Conservation (phyloP, 2,113 vertebrate genomes). For the Propithecus coquereli region DNA sequence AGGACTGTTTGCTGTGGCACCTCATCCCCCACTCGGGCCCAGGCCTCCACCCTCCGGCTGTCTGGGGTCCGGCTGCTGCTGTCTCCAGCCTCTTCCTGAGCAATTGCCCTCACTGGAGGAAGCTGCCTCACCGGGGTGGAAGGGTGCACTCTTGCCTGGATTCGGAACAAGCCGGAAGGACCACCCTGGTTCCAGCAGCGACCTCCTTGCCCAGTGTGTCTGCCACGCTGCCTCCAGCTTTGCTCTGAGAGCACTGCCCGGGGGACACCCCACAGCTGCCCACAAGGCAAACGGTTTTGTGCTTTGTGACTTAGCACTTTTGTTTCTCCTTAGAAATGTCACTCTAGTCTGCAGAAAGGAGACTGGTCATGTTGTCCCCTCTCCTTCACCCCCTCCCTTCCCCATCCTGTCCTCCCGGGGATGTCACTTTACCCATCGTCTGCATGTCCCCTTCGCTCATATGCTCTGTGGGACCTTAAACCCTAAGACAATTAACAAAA, state of each 20-base stretch:
- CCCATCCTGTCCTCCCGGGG: neutral
- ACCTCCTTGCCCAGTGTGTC: no score
- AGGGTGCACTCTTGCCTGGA: neutral
- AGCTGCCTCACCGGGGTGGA: neutral
- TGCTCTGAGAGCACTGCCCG: neutral
- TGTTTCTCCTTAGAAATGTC: neutral
- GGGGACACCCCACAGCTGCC: neutral
- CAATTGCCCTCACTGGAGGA: neutral
- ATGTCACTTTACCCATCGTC: neutral
- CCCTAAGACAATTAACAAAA: neutral
- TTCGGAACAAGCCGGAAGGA: neutral
- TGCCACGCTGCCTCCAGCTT: no score
- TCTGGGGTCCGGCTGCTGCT: neutral
- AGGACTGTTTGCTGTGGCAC: neutral
- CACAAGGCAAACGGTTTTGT: neutral
- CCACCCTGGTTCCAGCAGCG: neutral
- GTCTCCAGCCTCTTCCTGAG: fast-evolving
- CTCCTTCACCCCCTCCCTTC: no score
- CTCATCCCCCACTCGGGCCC: no score
- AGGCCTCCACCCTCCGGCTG: no score
- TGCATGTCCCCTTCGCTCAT: neutral
- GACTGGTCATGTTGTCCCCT: neutral
- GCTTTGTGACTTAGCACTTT: neutral
- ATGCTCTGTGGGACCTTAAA: neutral
- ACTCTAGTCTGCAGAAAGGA: neutral